These are phyloP conservation scores for Phocoena phocoena DNA, from an alignment of 2,113 vertebrate genomes.

Conservation along the genomic window DNA sequence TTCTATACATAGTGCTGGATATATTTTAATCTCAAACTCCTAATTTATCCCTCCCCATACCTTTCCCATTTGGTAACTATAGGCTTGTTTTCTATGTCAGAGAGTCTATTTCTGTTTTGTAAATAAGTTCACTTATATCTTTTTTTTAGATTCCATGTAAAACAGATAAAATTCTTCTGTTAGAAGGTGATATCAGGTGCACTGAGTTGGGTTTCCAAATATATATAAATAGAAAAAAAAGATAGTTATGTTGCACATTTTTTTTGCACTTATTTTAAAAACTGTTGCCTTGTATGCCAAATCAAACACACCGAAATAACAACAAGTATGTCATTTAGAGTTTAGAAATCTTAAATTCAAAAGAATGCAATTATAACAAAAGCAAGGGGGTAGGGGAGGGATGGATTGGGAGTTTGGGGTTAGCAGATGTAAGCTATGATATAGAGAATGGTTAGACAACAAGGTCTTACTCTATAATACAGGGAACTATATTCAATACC, in stretches of 20 bases:
- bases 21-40: neutral
- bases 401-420: too few species aligned
- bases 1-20: too few species aligned
- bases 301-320: neutral
- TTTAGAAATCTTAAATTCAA: neutral
- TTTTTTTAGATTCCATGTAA: neutral
- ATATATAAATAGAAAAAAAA: neutral
- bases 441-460: too few species aligned
- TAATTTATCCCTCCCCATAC: neutral
- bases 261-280: constrained; percentile 2
- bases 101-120: neutral
- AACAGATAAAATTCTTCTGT: neutral
- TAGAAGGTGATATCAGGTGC: neutral
- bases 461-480: too few species aligned
- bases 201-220: neutral
- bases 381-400: neutral
- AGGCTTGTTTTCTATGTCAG: neutral
- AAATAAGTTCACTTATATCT: neutral
- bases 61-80: neutral
- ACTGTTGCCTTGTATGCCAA: neutral
- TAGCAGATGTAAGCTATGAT: too few species aligned
- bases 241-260: neutral
- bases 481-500: too few species aligned
- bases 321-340: neutral
- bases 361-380: neutral